Base-by-base conservation (phyloP, 1,140 invertebrate species). In the Tetragonula clypearis region DNA sequence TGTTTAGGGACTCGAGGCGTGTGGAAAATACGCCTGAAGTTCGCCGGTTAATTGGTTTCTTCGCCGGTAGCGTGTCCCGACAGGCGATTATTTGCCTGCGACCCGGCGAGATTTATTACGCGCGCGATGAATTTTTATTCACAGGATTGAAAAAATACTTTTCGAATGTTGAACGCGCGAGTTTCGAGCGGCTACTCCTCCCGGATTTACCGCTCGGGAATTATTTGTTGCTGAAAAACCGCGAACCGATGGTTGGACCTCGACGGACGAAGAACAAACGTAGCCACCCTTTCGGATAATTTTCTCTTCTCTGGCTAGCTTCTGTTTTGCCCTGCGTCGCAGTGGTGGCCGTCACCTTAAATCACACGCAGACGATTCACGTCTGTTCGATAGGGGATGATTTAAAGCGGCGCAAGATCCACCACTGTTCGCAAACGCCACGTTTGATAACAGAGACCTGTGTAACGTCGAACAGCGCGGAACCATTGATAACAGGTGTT, bases 401-500 rank as follows among this genome's bases (percentile, higher is more conserved):
- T 88, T 85, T 84, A 87, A 89, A 89, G 79, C 73, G 79, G 74
- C 87, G 77, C 75, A 72, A 74, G 76, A 84, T 71, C 49, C 79
- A 80, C 79, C 79, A 73, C 87, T 68, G 87, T 79, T 84, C 73
- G 88, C 83, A 65, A 87, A 79, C 84, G 62, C 12, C 15, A 65
- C 14, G 81, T 83, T 88, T 86, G 88, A 89, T 89, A 88, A 88
- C 88, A 83, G 30, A 55, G 58, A 35, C 23, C 35, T 15, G 84
- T 88, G 88, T 88, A 87, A 85, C 41, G 85, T 89, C 72, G 84
- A 88, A 82, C 76, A 88, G 77, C 58, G 87, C 75, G 35, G 87
- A 75, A 77, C 84, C 76, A 65, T 60, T 82, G 87, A 89, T 89
- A 89, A 89, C 88, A 89, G 88, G 88, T 89, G 87, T 87, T 68